Evolutionary conservation across 1,140 invertebrate genomes (phyloP), one percentile per base, ranked within the genome.

Genomic region (Euwallacea fornicatus): DNA sequence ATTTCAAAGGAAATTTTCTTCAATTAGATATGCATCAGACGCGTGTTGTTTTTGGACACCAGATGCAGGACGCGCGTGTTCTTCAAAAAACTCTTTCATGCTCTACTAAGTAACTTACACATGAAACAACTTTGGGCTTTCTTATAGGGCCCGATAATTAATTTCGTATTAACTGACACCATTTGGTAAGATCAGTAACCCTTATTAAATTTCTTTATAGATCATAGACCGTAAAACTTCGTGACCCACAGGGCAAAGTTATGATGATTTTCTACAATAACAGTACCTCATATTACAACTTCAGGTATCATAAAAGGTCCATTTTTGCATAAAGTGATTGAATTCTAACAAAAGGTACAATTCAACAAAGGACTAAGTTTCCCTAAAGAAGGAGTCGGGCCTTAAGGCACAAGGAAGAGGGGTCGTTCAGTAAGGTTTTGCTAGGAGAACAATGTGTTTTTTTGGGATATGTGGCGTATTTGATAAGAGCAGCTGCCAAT

Each of bases 1-100:
- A 33, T 33, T 58, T 58, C 16, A 6, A 21, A 41, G 55, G n/a
- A 58, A n/a, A 58, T 15, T 58, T 58, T 15, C 55, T 43, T 61
- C 41, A 43, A 61, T 61, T 61, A 61, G 59, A 61, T 61, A 61
- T 61, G n/a, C 59, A 61, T 61, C 59, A 61, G 42, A 41, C 21
- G 59, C 21, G 21, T 61, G 59, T 43, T 33, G 55, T 61, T 43
- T 43, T 43, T 61, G 42, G 41, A 43, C 42, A 61, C 42, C 59
- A 61, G 33, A 61, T 61, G 59, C 8, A 61, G 59, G 42, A 41
- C 11, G 43, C 4, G 21, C 33, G 42, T 43, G 59, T 58, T 43
- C 4, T 33, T 33, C 21, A 33, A 33, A 33, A 33, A 33, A 33
- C 21, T 33, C 59, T 61, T 61, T 61, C 42, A 61, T 43, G 59